Evolutionary conservation across 2,113 vertebrate genomes (phyloP).

Genomic region (Ammospiza caudacuta): DNA sequence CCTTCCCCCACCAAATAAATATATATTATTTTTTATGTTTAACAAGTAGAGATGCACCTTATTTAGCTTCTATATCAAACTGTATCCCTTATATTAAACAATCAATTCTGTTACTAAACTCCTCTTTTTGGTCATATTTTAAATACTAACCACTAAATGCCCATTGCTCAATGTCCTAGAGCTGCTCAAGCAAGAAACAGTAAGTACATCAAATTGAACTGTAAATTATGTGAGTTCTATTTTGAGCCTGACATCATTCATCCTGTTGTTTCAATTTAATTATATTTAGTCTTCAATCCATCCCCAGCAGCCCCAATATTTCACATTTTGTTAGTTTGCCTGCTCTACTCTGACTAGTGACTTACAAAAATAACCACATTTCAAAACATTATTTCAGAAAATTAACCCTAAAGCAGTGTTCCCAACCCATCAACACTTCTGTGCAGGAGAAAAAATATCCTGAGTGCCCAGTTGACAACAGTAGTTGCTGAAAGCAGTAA

Average conservation of each 20-base stretch:
- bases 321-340: slow-evolving; percentile 38
- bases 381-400: slow-evolving; percentile 35
- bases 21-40: neutral
- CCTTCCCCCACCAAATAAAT: neutral
- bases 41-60: neutral
- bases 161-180: neutral
- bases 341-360: neutral
- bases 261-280: slow-evolving; percentile 40
- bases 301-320: slow-evolving; percentile 19
- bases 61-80: neutral
- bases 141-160: neutral
- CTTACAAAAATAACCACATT: slow-evolving; percentile 44
- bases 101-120: neutral
- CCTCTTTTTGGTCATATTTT: neutral
- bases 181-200: neutral
- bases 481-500: neutral
- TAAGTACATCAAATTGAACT: neutral
- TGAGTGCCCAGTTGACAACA: neutral
- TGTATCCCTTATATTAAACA: neutral
- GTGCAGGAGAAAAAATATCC: neutral
- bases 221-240: slow-evolving; percentile 14
- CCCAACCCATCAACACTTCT: slow-evolving; percentile 13
- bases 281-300: slow-evolving; percentile 43
- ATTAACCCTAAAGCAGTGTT: neutral
- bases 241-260: slow-evolving; percentile 26